Conservation (phyloP, 2,888 invertebrate species). For the Drosophila ezoana region DNA sequence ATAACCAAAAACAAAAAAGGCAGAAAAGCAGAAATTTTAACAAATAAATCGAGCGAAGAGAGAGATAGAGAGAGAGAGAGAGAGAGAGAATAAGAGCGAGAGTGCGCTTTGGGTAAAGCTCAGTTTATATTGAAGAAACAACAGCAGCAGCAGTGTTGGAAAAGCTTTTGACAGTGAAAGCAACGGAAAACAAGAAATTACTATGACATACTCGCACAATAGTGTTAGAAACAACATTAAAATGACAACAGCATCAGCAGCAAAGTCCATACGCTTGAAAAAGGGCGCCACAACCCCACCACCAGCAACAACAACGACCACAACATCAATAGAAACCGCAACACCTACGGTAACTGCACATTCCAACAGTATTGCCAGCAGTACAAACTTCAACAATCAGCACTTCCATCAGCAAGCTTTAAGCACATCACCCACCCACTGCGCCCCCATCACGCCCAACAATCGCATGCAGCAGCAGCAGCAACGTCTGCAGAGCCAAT, state of each 20-base stretch:
- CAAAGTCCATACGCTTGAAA: slow-evolving; percentile 82
- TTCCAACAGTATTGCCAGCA: slow-evolving; percentile 85
- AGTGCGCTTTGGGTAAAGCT: slow-evolving; percentile 43
- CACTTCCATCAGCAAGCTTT: slow-evolving; percentile 65
- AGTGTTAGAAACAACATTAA: slow-evolving; percentile 84
- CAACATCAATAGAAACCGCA: slow-evolving; percentile 62
- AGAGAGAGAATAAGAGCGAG: slow-evolving; percentile 35
- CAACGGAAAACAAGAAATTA: slow-evolving; percentile 62
- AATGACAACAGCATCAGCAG: slow-evolving; percentile 83
- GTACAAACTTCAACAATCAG: slow-evolving; percentile 79
- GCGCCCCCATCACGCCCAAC: slow-evolving; percentile 54
- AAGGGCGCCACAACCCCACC: slow-evolving; percentile 63
- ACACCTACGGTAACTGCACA: slow-evolving; percentile 81
- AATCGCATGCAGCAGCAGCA: slow-evolving; percentile 60
- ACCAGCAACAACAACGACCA: slow-evolving; percentile 61
- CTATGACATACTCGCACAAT: slow-evolving; percentile 85
- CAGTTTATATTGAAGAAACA: slow-evolving; percentile 27
- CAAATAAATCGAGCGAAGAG: slow-evolving; percentile 32
- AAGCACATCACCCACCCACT: slow-evolving; percentile 61
- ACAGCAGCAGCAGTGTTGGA: slow-evolving; percentile 24
- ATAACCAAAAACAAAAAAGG: slow-evolving; percentile 71
- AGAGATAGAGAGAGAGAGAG: slow-evolving; percentile 37
- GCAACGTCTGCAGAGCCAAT: slow-evolving; percentile 60
- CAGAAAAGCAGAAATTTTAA: slow-evolving; percentile 74
- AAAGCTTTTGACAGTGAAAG: slow-evolving; percentile 45